phyloP scores from a whole-genome alignment of 2,888 invertebrate species.

The Dasypogon diadema region DNA sequence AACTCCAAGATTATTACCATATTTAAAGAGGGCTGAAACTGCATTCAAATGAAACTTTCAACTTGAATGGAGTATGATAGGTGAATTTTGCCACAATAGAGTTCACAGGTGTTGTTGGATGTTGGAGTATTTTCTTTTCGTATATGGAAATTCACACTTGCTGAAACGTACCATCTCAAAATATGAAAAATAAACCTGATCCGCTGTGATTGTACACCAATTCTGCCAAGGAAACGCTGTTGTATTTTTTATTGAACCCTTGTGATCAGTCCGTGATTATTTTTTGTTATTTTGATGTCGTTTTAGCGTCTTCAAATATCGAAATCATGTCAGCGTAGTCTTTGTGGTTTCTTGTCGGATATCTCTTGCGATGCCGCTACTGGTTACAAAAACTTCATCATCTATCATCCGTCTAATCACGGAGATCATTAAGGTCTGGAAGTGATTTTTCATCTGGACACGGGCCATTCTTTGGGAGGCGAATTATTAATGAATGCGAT shows the following conservation, averaged over 20 bases:
- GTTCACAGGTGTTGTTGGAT: slow-evolving; percentile 11
- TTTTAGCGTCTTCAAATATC: slow-evolving; percentile 28
- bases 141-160: slow-evolving; percentile 14
- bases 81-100: background rate
- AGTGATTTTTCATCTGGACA: slow-evolving; percentile 42
- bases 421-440: slow-evolving; percentile 31
- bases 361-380: slow-evolving; percentile 8
- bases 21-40: slow-evolving; percentile 24
- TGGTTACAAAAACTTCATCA: slow-evolving; percentile 26
- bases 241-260: background rate
- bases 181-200: background rate
- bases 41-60: slow-evolving; percentile 35
- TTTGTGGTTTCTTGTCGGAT: slow-evolving; percentile 5
- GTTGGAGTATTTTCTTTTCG: background rate
- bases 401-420: slow-evolving; percentile 44
- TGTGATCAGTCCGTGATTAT: background rate
- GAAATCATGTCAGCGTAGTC: slow-evolving; percentile 23
- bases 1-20: slow-evolving; percentile 24
- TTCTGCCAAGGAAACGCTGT: too few species aligned
- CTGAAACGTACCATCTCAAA: background rate
- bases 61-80: background rate
- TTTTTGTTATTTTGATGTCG: slow-evolving; percentile 13
- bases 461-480: slow-evolving; percentile 20
- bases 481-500: slow-evolving; percentile 26
- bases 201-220: background rate